Evolutionary conservation across 2,888 invertebrate species (phyloP), one percentile per base, ranked within the genome.

Genomic region (Nipponacmea schrenckii): DNA sequence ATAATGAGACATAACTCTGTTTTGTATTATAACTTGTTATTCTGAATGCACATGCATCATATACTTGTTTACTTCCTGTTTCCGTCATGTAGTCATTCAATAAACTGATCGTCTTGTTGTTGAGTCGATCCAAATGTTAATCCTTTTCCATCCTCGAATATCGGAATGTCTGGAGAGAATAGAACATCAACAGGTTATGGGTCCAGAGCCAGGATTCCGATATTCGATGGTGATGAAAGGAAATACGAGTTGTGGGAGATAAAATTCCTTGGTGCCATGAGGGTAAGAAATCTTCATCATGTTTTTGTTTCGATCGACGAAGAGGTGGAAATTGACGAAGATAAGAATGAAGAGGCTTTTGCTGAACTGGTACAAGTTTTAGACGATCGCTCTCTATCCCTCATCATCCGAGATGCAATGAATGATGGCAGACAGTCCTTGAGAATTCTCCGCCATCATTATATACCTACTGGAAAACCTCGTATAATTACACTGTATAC

Each of bases 101-200:
- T n/a, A n/a, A n/a, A n/a, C n/a, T n/a, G n/a, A n/a, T n/a, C n/a
- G n/a, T n/a, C n/a, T n/a, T n/a, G n/a, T n/a, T n/a, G n/a, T n/a
- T n/a, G n/a, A n/a, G n/a, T n/a, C n/a, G n/a, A n/a, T n/a, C n/a
- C n/a, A n/a, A n/a, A n/a, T n/a, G n/a, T n/a, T n/a, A n/a, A n/a
- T n/a, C n/a, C n/a, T n/a, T n/a, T n/a, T n/a, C n/a, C n/a, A n/a
- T n/a, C n/a, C n/a, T n/a, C n/a, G n/a, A n/a, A n/a, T n/a, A n/a
- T n/a, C n/a, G n/a, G n/a, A n/a, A n/a, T n/a, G n/a, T n/a, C n/a
- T n/a, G n/a, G n/a, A n/a, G n/a, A n/a, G n/a, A n/a, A n/a, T n/a
- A n/a, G n/a, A n/a, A n/a, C n/a, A n/a, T n/a, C n/a, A 67, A 71
- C 72, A 67, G 69, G 72, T 72, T 69, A 72, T 72, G 69, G 69